Evolutionary conservation across 2,888 invertebrate genomes (phyloP).

Genomic region (Drosophila rubida): DNA sequence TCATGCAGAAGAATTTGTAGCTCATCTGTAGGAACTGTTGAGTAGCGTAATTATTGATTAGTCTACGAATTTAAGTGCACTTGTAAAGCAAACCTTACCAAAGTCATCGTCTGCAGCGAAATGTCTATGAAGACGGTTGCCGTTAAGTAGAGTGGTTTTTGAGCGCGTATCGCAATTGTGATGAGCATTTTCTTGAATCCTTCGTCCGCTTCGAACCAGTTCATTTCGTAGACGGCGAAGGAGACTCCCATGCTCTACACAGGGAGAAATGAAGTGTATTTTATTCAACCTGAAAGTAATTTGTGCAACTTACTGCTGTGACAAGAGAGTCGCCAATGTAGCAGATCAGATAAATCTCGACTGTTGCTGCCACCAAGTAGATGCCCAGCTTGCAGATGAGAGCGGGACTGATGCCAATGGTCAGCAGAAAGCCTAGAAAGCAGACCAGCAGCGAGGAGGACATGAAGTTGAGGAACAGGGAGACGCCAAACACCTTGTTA

Average conservation of each 20-base stretch:
- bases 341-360: constrained; percentile 78
- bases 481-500: constrained; percentile 78
- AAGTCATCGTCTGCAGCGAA: constrained; percentile 72
- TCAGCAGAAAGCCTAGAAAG: constrained; percentile 81
- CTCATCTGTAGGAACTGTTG: constrained; percentile 65
- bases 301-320: constrained; percentile 61
- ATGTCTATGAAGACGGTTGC: constrained; percentile 69
- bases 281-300: no score
- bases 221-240: constrained; percentile 64
- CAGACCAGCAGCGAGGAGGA: constrained; percentile 80
- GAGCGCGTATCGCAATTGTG: constrained; percentile 64
- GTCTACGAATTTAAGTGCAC: neutral
- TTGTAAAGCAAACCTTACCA: constrained; percentile 36
- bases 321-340: constrained; percentile 73
- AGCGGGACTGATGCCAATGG: constrained; percentile 55
- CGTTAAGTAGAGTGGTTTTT: constrained; percentile 61
- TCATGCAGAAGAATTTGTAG: constrained; percentile 71
- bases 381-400: constrained; percentile 60
- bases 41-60: neutral
- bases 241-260: constrained; percentile 63
- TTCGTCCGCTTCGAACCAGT: constrained; percentile 59
- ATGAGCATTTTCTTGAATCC: constrained; percentile 67
- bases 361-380: constrained; percentile 64
- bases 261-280: no score
- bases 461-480: constrained; percentile 77